Percentiles rank a stretch among this genome's conserved stretches.
These are phyloP conservation scores for Drosophila nr. perissopoda DNA, from an alignment of 2,888 invertebrate species.

Conservation along the genomic window DNA sequence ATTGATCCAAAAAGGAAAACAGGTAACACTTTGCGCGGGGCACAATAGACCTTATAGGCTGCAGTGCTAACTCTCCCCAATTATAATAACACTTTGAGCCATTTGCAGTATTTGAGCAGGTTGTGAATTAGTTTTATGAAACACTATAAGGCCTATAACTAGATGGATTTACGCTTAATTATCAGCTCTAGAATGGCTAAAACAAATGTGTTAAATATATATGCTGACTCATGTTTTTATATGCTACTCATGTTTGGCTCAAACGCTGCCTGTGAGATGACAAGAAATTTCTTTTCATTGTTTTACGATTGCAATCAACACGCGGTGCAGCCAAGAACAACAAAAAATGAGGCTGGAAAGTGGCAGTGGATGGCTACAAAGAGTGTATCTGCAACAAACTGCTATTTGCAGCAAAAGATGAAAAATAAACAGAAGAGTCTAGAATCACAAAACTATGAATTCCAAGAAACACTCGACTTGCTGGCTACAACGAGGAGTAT, in stretches of 20 bases:
- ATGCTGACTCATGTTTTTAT: slow-evolving; percentile 16
- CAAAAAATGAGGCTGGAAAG: slow-evolving; percentile 30
- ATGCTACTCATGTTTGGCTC: neutral
- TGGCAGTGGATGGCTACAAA: slow-evolving; percentile 25
- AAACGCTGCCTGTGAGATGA: slow-evolving; percentile 26
- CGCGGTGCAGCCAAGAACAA: slow-evolving; percentile 4
- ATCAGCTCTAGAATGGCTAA: neutral
- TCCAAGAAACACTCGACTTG: slow-evolving; percentile 70
- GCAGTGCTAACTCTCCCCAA: too few species aligned
- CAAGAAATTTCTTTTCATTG: slow-evolving; percentile 44
- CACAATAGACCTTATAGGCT: too few species aligned
- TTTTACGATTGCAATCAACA: slow-evolving; percentile 55
- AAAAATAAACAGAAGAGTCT: slow-evolving; percentile 17
- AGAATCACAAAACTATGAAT: slow-evolving; percentile 52
- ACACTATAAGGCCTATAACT: neutral
- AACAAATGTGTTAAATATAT: neutral
- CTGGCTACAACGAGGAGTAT: slow-evolving; percentile 23
- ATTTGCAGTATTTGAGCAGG: neutral
- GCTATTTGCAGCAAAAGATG: slow-evolving; percentile 15
- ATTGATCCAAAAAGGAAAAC: slow-evolving; percentile 24
- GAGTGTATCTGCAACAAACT: slow-evolving; percentile 26
- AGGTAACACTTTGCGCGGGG: too few species aligned
- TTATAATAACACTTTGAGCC: too few species aligned
- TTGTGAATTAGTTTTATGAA: neutral
- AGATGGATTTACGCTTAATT: neutral